Evolutionary conservation across 2,797 vertebrate species (phyloP).

Genomic region (Pantherophis vulpinus): DNA sequence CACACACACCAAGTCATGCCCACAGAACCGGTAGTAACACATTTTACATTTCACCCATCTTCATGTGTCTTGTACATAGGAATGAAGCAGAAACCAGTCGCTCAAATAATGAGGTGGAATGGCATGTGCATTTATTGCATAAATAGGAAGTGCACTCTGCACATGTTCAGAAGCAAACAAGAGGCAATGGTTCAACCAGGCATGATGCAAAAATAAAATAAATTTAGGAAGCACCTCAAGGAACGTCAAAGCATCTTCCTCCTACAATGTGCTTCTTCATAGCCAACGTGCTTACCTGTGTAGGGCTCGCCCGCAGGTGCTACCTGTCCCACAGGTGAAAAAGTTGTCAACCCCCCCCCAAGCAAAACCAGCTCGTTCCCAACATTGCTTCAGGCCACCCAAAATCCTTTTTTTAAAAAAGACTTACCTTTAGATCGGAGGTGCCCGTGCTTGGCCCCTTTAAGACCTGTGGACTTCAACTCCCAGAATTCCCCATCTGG

Average conservation of each 20-base stretch:
- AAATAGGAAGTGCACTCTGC: background rate
- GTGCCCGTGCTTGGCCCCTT: no score
- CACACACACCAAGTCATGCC: no score
- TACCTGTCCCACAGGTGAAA: background rate
- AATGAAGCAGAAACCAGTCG: no score
- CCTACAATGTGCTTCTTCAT: background rate
- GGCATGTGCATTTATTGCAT: no score
- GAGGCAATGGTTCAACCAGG: background rate
- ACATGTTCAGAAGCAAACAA: background rate
- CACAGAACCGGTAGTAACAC: no score
- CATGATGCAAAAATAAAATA: background rate
- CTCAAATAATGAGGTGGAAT: no score
- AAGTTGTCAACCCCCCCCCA: background rate
- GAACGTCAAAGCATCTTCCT: background rate
- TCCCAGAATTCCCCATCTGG: no score
- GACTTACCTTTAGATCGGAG: no score
- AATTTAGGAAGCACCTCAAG: background rate
- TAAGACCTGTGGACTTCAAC: no score
- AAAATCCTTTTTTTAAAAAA: background rate
- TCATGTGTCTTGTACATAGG: no score
- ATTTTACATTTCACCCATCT: no score
- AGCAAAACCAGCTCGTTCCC: background rate
- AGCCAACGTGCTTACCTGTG: background rate
- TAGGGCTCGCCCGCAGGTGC: no score
- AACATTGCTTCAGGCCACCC: background rate